Base-by-base conservation (phyloP, 2,113 vertebrate genomes). In the Anguilla rostrata region DNA sequence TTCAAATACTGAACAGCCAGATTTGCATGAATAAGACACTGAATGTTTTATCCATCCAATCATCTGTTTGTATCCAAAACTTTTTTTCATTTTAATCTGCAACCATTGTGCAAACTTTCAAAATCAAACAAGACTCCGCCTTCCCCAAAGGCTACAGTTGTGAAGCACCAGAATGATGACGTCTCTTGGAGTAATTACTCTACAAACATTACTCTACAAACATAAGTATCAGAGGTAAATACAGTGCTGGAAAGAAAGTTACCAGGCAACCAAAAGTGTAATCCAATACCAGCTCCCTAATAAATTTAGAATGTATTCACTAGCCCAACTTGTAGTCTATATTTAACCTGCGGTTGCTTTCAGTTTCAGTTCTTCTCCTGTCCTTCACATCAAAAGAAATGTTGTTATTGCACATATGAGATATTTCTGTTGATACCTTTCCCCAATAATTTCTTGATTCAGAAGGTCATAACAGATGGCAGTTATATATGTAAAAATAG, bases 281-380 rank as follows among this genome's bases (percentile, higher is more conserved):
- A 95, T 88, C 88, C 84, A 90, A 96, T 92, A 94, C 90, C 84
- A 95, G 87, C 87, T 91, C 91, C 89, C 87, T 90, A 49, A 53
- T 83, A 84, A 39, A 6, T 90, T 91, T 85, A 87, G 84, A 80
- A 90, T 53, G 16, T 91, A 90, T 91, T 87, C 89, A 84, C 86
- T 88, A 91, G 89, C 89, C 92, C 92, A 90, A 94, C 94, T 95
- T 92, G 92, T 94, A 91, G 84, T 90, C 93, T 93, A 90, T 87
- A 89, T 94, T 92, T 75, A 93, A 90, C 86, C 89, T 92, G 90
- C 34, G 82, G 88, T 88, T 88, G 90, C 91, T 96, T 97, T 96
- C 94, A 92, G 91, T 96, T 97, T 96, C 94, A 92, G 86, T 96
- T 94, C 93, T 90, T 88, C 86, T 91, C 82, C 82, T 81, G 29